These are phyloP conservation scores for Tachina grossa DNA, from an alignment of 2,888 invertebrate species.

Conservation along the genomic window DNA sequence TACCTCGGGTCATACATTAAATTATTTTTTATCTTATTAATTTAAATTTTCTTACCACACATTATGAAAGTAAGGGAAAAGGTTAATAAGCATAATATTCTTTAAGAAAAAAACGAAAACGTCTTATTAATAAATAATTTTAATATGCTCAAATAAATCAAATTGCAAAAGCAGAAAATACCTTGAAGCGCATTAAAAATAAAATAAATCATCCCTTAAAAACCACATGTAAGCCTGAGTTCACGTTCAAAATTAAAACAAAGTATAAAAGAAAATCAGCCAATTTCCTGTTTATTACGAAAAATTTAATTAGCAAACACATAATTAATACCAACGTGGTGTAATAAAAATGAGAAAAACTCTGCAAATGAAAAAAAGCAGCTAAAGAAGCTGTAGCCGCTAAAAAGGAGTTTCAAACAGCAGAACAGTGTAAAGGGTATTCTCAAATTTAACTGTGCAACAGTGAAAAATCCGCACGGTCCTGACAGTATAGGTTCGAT, in stretches of 20 bases:
- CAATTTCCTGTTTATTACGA: slow-evolving; percentile 36
- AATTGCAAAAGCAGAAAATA: slow-evolving; percentile 8
- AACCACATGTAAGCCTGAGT: slow-evolving; percentile 38
- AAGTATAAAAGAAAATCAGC: neutral
- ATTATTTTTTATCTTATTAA: too few relatives aligned
- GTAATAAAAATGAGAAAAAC: slow-evolving; percentile 43
- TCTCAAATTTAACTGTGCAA: neutral
- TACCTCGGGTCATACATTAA: too few relatives aligned
- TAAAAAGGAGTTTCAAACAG: neutral
- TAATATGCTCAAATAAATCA: neutral
- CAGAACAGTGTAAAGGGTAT: slow-evolving; percentile 4
- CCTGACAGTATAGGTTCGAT: too few relatives aligned
- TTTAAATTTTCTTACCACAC: too few relatives aligned
- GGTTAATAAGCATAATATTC: neutral
- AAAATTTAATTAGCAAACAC: slow-evolving; percentile 54
- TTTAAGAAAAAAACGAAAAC: neutral
- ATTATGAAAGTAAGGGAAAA: too few relatives aligned
- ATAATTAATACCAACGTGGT: slow-evolving; percentile 51
- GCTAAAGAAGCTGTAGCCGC: neutral
- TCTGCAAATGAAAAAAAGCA: neutral
- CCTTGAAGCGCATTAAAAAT: slow-evolving; percentile 9
- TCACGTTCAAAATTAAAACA: neutral
- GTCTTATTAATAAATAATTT: slow-evolving; percentile 10
- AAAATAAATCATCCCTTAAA: slow-evolving; percentile 29
- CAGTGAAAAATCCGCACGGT: too few relatives aligned